These are phyloP conservation scores for Rhinatrema bivittatum DNA, from an alignment of 2,797 vertebrate genomes.

Conservation along the genomic window DNA sequence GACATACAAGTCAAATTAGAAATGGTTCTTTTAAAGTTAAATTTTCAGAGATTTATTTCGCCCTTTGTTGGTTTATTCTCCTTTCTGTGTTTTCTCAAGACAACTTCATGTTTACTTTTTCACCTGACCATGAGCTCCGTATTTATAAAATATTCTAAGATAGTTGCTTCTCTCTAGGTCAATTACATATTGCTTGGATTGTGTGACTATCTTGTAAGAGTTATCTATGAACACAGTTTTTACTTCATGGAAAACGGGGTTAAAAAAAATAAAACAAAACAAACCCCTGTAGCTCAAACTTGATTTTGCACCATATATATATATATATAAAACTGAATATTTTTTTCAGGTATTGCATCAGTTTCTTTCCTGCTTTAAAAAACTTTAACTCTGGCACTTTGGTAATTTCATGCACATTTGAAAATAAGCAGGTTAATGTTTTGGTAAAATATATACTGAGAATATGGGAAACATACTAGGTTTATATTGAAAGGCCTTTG, in stretches of 20 bases:
- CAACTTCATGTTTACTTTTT: too few relatives aligned
- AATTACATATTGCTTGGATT: not conserved
- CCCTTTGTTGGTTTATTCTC: too few relatives aligned
- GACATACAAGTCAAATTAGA: not conserved
- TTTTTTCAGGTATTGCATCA: not conserved
- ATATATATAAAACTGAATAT: accelerated
- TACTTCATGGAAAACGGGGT: accelerated
- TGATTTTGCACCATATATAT: not conserved
- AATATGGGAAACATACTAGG: too few relatives aligned
- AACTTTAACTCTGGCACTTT: not conserved
- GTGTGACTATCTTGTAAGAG: not conserved
- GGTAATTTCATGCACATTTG: not conserved
- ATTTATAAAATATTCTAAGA: too few relatives aligned
- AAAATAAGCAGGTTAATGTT: too few relatives aligned
- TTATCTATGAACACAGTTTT: not conserved
- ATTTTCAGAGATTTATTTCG: too few relatives aligned
- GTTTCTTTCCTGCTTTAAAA: constrained; percentile 1
- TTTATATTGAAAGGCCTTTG: too few relatives aligned
- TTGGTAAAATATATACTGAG: too few relatives aligned
- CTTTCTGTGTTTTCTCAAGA: too few relatives aligned
- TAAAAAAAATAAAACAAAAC: not conserved
- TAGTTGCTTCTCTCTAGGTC: too few relatives aligned
- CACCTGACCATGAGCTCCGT: too few relatives aligned
- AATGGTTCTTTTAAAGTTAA: not conserved
- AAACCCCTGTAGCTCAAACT: accelerated